Conservation (phyloP, 1,140 invertebrate genomes). For the Drosophila ficusphila region DNA sequence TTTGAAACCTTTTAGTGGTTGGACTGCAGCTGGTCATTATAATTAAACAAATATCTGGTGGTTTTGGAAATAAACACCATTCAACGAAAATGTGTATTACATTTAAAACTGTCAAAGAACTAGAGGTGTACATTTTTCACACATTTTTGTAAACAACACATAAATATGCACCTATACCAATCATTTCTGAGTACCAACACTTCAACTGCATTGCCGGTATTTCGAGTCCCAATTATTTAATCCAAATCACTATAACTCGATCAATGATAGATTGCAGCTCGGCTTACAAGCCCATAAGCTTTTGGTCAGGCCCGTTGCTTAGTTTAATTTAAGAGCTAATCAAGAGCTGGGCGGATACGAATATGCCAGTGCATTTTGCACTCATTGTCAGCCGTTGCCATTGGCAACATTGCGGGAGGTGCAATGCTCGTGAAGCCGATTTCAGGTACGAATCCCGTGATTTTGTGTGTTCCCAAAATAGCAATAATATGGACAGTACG, state of each 20-base stretch:
- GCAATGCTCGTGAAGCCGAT: slow-evolving; percentile 29
- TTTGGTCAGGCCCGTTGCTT: slow-evolving; percentile 35
- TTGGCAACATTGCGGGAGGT: slow-evolving; percentile 33
- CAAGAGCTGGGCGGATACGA: slow-evolving; percentile 50
- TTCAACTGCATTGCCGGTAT: neutral
- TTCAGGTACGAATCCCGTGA: slow-evolving; percentile 29
- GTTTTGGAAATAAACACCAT: too few species aligned
- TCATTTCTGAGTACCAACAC: neutral
- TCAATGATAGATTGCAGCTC: neutral
- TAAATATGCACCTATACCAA: neutral
- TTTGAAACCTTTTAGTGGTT: too few species aligned
- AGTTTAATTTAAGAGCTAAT: slow-evolving; percentile 66
- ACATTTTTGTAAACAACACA: too few species aligned
- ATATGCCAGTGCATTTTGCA: neutral
- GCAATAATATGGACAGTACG: slow-evolving; percentile 36
- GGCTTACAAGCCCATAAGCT: slow-evolving; percentile 11
- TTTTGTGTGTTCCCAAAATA: slow-evolving; percentile 37
- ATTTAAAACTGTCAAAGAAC: too few species aligned
- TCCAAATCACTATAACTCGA: neutral
- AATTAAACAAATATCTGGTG: too few species aligned
- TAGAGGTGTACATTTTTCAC: too few species aligned
- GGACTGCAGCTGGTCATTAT: too few species aligned
- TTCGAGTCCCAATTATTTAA: neutral
- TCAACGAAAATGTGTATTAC: too few species aligned
- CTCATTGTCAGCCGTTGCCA: neutral